Evolutionary conservation across 2,113 vertebrate species (phyloP).

Genomic region (Ceyx margarethae): DNA sequence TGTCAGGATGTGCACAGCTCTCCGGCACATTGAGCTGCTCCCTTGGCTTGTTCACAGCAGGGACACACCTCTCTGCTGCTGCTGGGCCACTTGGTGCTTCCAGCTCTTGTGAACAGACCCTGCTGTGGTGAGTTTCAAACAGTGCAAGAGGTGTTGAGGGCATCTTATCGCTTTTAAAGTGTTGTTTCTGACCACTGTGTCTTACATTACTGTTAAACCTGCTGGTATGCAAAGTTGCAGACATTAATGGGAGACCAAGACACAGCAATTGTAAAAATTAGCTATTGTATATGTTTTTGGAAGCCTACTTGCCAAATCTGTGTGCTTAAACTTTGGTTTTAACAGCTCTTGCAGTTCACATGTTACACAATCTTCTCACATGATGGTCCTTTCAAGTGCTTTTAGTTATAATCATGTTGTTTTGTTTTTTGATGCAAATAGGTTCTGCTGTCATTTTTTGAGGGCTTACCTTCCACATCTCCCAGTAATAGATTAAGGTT

Average conservation of each 20-base stretch:
- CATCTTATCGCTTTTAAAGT: background rate
- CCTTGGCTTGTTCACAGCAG: too few species aligned
- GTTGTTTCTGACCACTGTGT: background rate
- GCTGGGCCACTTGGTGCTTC: background rate
- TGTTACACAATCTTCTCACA: background rate
- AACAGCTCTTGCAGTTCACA: background rate
- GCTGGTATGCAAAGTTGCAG: background rate
- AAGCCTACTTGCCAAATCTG: background rate
- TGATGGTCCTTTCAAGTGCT: background rate
- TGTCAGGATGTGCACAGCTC: background rate
- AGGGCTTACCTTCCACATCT: background rate
- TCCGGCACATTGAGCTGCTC: accelerated
- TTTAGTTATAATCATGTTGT: background rate
- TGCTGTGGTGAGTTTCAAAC: background rate
- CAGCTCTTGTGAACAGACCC: background rate
- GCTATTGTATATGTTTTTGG: background rate
- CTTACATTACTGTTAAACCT: background rate
- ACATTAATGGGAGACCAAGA: background rate
- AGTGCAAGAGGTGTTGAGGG: background rate
- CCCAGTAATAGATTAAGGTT: background rate
- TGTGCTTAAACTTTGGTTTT: background rate
- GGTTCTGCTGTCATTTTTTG: background rate
- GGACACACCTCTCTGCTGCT: background rate
- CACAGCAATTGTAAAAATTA: background rate
- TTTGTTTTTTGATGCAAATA: background rate